Percentiles rank a stretch among this genome's conserved stretches.
Conservation (phyloP, 2,113 vertebrate genomes). For the Crotalus viridis region DNA sequence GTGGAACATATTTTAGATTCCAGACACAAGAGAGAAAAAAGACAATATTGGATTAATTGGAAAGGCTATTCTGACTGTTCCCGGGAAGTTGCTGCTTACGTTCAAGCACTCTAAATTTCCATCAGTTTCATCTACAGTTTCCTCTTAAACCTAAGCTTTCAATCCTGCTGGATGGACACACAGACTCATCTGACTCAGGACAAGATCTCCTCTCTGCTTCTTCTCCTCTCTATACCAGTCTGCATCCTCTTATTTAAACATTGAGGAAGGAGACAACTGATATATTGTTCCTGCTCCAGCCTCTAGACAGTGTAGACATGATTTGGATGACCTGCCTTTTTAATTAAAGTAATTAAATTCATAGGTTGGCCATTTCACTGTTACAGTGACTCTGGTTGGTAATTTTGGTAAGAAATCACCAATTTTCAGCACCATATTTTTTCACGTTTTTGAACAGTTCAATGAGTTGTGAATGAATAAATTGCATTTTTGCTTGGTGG, state of each 20-base stretch:
- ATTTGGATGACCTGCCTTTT: background rate
- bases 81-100: background rate
- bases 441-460: background rate
- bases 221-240: background rate
- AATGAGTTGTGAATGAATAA: background rate
- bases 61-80: background rate
- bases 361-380: background rate
- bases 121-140: background rate
- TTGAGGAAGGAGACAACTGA: background rate
- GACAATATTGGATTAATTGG: background rate
- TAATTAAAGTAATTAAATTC: background rate
- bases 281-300: background rate
- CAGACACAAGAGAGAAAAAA: background rate
- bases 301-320: background rate
- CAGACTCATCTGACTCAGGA: background rate
- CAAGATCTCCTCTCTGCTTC: background rate
- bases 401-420: background rate
- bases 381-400: background rate
- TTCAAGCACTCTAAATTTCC: background rate
- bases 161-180: background rate
- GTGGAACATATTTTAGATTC: background rate
- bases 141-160: background rate
- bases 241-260: background rate
- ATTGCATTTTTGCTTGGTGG: background rate
- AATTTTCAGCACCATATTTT: background rate